phyloP scores from a whole-genome alignment of 2,797 vertebrate genomes.

The Acrossocheilus fasciatus region DNA sequence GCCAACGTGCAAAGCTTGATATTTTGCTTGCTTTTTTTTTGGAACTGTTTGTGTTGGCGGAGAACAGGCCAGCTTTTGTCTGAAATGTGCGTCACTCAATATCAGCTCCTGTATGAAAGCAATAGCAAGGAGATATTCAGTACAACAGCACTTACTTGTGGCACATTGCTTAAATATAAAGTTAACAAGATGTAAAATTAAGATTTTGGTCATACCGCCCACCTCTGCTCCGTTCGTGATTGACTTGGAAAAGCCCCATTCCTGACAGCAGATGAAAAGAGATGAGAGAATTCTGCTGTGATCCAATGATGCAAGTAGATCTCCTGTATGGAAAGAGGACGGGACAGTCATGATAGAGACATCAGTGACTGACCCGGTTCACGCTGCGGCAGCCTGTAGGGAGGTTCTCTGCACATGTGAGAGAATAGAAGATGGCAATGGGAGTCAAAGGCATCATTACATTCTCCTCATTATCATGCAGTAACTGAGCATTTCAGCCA shows the following conservation, averaged over 20 bases:
- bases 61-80: background rate
- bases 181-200: background rate
- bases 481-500: constrained; percentile 41
- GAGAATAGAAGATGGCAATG: constrained; percentile 53
- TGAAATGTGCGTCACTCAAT: background rate
- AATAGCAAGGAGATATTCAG: background rate
- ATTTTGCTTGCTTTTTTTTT: background rate
- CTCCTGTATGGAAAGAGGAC: constrained; percentile 37
- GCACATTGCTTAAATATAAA: background rate
- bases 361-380: constrained; percentile 53
- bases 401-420: constrained; percentile 52
- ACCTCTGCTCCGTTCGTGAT: constrained; percentile 6
- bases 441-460: constrained; percentile 52
- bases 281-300: constrained; percentile 31
- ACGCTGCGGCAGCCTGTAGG: constrained; percentile 38
- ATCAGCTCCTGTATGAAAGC: background rate
- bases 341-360: constrained; percentile 58
- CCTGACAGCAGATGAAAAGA: constrained; percentile 44
- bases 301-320: constrained; percentile 38
- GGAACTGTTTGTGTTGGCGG: background rate
- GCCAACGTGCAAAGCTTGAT: background rate
- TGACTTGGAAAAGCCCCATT: constrained; percentile 33
- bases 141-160: background rate
- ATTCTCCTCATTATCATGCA: constrained; percentile 46
- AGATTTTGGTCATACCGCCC: background rate